Evolutionary conservation across 2,888 invertebrate species (phyloP), one percentile per base, ranked within the genome.

Genomic region (Stomorhina lunata): DNA sequence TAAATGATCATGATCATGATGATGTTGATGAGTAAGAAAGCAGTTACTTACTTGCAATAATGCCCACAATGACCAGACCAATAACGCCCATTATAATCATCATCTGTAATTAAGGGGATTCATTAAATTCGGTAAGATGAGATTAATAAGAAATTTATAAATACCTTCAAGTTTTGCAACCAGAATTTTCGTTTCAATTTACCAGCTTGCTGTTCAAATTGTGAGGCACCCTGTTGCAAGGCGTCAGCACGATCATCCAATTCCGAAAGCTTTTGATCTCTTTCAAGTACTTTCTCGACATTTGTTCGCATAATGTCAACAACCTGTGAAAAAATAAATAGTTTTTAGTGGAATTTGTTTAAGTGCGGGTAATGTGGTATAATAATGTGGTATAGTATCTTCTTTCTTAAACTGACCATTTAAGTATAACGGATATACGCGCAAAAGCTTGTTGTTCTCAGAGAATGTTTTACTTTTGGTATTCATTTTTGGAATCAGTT

Each of bases 131-230:
- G 15, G 2, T 7, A n/a, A 7, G 55, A 9, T 12, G 3, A 17
- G 40, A n/a, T 20, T 12, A 22, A 40, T 10, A 63, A 20, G 7
- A 37, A 29, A 10, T 9, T 86, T 7, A 5, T 7, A 48, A 40
- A 57, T 89, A 95, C 95, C 94, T 98, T 98, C 89, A 98, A 93
- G 92, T 99, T 99, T 92, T 98, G 97, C 94, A 98, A 95, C 98
- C 98, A 99, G 91, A 97, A 98, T 92, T 98, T 98, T 90, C 97
- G 94, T 92, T 98, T 98, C 91, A 98, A 93, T 93, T 98, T 98
- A 88, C 98, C 98, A 80, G 98, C 98, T 91, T 98, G 97, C 88
- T 98, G 98, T 91, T 98, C 98, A 91, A 99, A 99, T 89, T 98
- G 97, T 88, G 98, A 98, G 66, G 98, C 98, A 50, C 97, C 97